Evolutionary conservation across 2,113 vertebrate genomes (phyloP).

Genomic region (Ophthalmolycus amberensis): DNA sequence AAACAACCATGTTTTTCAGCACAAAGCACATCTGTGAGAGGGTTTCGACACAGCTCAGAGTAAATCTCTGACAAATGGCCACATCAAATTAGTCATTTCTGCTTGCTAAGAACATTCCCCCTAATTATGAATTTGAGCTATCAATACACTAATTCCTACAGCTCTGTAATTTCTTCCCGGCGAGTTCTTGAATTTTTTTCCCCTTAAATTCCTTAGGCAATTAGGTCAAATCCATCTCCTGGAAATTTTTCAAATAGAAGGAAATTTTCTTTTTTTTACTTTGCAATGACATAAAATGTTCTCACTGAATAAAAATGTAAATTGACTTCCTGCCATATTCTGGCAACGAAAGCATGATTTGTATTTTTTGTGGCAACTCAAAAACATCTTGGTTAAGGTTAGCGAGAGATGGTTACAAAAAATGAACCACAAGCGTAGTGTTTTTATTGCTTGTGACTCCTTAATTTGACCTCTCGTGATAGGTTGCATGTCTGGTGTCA

Average conservation of each 20-base stretch:
- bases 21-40: conserved; percentile 1
- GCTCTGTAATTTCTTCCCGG: not conserved
- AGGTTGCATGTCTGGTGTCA: not conserved
- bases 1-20: conserved; percentile 12
- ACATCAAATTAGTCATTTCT: not conserved
- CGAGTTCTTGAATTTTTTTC: not conserved
- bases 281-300: not conserved
- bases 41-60: not conserved
- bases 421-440: no score
- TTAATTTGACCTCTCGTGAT: not conserved
- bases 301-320: not conserved
- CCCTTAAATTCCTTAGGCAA: not conserved
- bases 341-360: not conserved
- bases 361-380: not conserved
- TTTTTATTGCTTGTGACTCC: not conserved
- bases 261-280: not conserved
- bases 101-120: not conserved
- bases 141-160: not conserved
- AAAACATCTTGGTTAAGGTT: not conserved
- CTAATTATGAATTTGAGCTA: not conserved
- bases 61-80: not conserved
- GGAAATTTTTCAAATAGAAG: not conserved
- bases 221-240: not conserved
- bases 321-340: not conserved
- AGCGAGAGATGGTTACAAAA: not conserved